These are phyloP conservation scores for Graphium colonna DNA, from an alignment of 2,888 invertebrate genomes.

Conservation along the genomic window DNA sequence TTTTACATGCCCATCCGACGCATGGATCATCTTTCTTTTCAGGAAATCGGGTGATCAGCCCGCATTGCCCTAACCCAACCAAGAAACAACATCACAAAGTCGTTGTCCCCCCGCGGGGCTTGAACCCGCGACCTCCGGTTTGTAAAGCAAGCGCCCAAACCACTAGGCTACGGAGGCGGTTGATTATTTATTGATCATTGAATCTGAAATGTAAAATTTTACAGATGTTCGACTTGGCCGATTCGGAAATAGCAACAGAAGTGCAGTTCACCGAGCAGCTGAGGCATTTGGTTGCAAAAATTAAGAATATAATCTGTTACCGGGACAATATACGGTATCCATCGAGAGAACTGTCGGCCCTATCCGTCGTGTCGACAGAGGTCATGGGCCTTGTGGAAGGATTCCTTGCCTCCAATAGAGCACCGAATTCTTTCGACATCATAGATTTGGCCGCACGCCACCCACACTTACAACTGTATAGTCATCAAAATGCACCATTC, in stretches of 20 bases:
- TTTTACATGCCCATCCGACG: no score
- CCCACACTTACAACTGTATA: constrained; percentile 70
- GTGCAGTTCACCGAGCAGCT: constrained; percentile 85
- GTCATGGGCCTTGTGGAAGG: constrained; percentile 81
- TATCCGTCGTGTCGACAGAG: constrained; percentile 80
- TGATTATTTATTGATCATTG: no score
- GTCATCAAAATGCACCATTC: constrained; percentile 71
- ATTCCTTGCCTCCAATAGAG: constrained; percentile 74
- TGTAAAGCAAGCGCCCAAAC: no score
- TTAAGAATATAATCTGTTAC: constrained; percentile 71
- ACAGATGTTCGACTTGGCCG: constrained; percentile 85
- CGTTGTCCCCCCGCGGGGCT: no score
- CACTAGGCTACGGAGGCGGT: no score
- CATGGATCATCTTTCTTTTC: no score
- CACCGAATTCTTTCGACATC: constrained; percentile 71
- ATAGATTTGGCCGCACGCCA: constrained; percentile 67
- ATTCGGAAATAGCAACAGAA: constrained; percentile 82
- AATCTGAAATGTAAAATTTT: no score
- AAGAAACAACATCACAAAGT: no score
- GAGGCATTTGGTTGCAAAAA: constrained; percentile 70
- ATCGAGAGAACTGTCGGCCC: constrained; percentile 77
- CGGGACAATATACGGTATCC: constrained; percentile 64
- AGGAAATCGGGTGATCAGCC: no score
- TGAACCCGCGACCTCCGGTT: no score
- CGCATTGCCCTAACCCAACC: no score